These are phyloP conservation scores for Spodoptera picta DNA, from an alignment of 2,888 invertebrate species.

Conservation along the genomic window DNA sequence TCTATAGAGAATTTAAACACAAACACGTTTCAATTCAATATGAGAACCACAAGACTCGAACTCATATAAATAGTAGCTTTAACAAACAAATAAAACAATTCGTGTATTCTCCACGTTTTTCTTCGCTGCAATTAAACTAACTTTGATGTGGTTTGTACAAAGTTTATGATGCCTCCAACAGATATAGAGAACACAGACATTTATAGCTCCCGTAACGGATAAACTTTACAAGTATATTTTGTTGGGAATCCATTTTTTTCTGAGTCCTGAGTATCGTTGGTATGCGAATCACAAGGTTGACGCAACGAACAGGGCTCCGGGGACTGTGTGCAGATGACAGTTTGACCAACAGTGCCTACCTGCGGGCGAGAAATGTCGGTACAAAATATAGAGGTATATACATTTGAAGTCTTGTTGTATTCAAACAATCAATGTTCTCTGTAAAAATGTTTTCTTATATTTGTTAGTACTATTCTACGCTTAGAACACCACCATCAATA, in stretches of 20 bases:
- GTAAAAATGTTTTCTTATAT: too few species aligned
- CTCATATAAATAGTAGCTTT: slow-evolving; percentile 39
- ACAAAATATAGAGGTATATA: too few species aligned
- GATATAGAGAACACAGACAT: slow-evolving; percentile 21
- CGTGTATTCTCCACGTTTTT: slow-evolving; percentile 40
- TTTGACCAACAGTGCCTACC: too few species aligned
- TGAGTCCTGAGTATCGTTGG: background rate
- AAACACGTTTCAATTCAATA: slow-evolving; percentile 19
- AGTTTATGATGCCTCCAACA: slow-evolving; percentile 45
- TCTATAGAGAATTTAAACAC: background rate
- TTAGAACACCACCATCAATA: too few species aligned
- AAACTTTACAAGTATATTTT: slow-evolving; percentile 21
- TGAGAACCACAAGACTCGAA: slow-evolving; percentile 1
- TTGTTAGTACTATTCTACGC: too few species aligned
- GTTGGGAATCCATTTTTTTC: slow-evolving; percentile 4
- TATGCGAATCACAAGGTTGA: background rate
- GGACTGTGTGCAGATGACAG: too few species aligned
- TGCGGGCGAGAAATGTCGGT: too few species aligned
- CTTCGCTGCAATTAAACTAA: slow-evolving; percentile 50
- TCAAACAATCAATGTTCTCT: too few species aligned
- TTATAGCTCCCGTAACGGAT: slow-evolving; percentile 40
- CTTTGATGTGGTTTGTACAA: slow-evolving; percentile 53
- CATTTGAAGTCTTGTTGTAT: too few species aligned
- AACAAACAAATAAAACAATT: slow-evolving; percentile 44
- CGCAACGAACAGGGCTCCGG: background rate